Percentiles rank a stretch among this genome's conserved stretches.
Conservation (phyloP, 2,113 vertebrate species). For the Oophaga pumilio region DNA sequence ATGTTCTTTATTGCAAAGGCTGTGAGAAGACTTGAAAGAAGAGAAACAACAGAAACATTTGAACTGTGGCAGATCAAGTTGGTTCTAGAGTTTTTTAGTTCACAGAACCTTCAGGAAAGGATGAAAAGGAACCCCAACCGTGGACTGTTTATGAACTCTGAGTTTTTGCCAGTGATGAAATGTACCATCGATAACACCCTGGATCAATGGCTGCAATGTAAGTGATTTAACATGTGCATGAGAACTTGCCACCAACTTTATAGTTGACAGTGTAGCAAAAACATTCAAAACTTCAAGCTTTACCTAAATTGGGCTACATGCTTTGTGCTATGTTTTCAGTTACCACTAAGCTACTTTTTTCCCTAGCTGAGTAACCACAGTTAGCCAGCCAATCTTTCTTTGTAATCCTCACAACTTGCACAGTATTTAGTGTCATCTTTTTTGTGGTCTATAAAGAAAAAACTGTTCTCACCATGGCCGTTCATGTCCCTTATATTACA, state of each 20-base stretch:
- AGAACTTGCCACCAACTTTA: not conserved
- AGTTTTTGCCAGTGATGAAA: slow-evolving; percentile 93
- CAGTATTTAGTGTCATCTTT: too few species aligned
- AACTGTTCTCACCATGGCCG: too few species aligned
- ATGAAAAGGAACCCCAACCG: slow-evolving; percentile 68
- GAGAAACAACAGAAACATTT: slow-evolving; percentile 84
- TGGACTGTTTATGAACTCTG: slow-evolving; percentile 86
- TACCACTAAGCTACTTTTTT: not conserved
- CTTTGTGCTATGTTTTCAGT: not conserved
- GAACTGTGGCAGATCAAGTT: slow-evolving; percentile 93
- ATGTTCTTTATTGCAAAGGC: slow-evolving; percentile 65
- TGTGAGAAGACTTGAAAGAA: slow-evolving; percentile 75
- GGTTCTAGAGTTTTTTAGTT: slow-evolving; percentile 89
- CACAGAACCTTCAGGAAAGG: slow-evolving; percentile 78
- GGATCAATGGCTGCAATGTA: slow-evolving; percentile 90
- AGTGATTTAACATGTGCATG: not conserved
- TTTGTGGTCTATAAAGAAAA: too few species aligned
- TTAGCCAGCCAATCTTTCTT: not conserved
- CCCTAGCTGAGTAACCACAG: not conserved
- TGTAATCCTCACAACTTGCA: not conserved
- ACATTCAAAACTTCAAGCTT: not conserved
- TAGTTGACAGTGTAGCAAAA: not conserved
- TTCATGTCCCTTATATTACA: too few species aligned
- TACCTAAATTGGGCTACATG: not conserved
- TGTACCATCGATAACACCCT: slow-evolving; percentile 83